Conservation (phyloP, 2,113 vertebrate species). For the Enhydra lutris region DNA sequence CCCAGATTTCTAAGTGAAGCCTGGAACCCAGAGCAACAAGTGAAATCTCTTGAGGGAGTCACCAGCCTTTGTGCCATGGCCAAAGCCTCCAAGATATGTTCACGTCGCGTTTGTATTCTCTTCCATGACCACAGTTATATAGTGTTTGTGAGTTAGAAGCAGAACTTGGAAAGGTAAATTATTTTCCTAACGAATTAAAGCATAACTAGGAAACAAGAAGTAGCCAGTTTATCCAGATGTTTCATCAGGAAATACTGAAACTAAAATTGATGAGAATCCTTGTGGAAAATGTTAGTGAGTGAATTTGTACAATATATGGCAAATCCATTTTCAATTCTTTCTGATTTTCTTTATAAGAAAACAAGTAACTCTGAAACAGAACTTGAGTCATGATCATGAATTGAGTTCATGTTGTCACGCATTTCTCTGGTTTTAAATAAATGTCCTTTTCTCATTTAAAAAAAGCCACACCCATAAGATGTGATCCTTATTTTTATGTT, state of each 20-base stretch:
- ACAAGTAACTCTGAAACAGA: conserved; percentile 30
- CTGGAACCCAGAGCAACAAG: background rate
- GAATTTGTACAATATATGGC: background rate
- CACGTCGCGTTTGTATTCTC: background rate
- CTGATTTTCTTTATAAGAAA: background rate
- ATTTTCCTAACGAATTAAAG: conserved; percentile 26
- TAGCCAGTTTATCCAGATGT: background rate
- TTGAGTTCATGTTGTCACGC: conserved; percentile 13
- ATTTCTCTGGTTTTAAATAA: conserved; percentile 14
- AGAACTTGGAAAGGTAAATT: background rate
- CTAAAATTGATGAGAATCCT: background rate
- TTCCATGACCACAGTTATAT: background rate
- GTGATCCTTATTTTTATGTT: background rate
- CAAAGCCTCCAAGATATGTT: background rate
- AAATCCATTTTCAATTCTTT: background rate
- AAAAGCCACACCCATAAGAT: background rate
- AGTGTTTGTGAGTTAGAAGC: background rate
- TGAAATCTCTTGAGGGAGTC: background rate
- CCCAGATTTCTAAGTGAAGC: background rate
- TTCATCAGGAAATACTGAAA: conserved; percentile 19
- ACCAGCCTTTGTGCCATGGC: background rate
- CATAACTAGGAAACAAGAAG: conserved; percentile 29
- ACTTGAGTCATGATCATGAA: background rate
- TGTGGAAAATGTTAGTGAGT: background rate
- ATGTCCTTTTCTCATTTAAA: background rate